Evolutionary conservation across 2,888 invertebrate genomes (phyloP), one percentile per base, ranked within the genome.

Genomic region (Exocentrus adspersus): DNA sequence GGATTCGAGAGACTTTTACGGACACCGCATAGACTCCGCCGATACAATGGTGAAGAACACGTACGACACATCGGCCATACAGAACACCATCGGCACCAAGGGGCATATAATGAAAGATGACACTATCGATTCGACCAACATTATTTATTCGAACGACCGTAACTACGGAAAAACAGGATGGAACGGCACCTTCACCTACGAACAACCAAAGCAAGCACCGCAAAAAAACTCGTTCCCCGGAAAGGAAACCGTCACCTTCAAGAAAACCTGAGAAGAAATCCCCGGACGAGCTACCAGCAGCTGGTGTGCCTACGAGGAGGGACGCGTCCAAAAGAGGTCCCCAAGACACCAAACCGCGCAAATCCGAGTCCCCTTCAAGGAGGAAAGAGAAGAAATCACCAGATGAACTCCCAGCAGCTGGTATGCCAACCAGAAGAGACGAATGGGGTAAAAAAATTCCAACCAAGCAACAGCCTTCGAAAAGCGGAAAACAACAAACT

Each of bases 91-190:
- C 37, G 81, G 81, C 41, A 77, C 78, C n/a, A 76, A 61, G 67
- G 83, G 84, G 3, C 84, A 80, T 43, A 84, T 87, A 70, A 83
- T 86, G 72, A 82, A 84, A 75, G 85, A 85, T 72, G 66, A 70
- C 51, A 76, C 84, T 60, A 83, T 84, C 69, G 85, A 86, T 74
- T 72, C 75, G n/a, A 80, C 75, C 24, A 80, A 82, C 71, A 68
- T 80, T 20, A 69, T 81, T 50, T 82, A 78, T 70, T 81, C 82
- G 37, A 80, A 81, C 69, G 81, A 82, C 53, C 73, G 81, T 48
- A 80, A 77, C 60, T 81, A 81, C 65, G 81, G 81, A 21, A 84
- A 83, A 72, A 79, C 80, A 28, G 81, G 80, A 4, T 83, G 83
- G 82, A 82, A 83, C 69, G 83, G 83, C 19, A 68, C 79, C 60